These are phyloP conservation scores for Physocephala rufipes DNA, from an alignment of 2,888 invertebrate genomes.

Conservation along the genomic window DNA sequence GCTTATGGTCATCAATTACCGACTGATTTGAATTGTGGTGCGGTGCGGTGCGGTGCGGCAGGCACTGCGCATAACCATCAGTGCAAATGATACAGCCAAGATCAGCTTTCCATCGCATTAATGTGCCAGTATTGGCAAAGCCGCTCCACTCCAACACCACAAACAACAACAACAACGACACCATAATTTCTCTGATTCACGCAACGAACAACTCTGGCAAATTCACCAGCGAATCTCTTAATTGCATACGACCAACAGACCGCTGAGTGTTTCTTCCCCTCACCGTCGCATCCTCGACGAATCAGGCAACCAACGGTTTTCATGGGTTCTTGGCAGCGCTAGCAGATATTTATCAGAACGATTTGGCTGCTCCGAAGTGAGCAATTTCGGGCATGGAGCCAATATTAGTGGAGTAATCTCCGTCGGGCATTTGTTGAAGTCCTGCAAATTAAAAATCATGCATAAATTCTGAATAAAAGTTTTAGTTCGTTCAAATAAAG, in stretches of 20 bases:
- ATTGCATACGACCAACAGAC: slow-evolving; percentile 43
- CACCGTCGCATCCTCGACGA: neutral
- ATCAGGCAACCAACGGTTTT: neutral
- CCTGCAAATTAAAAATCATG: neutral
- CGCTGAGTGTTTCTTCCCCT: neutral
- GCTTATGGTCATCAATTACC: slow-evolving; percentile 11
- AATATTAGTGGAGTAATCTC: neutral
- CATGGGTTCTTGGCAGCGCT: slow-evolving; percentile 34
- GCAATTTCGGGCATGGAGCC: neutral
- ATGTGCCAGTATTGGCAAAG: neutral
- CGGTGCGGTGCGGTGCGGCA: neutral
- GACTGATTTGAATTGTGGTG: too few relatives aligned
- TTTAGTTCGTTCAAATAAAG: neutral
- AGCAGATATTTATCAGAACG: slow-evolving; percentile 46
- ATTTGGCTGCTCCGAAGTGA: slow-evolving; percentile 48
- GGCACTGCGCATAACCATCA: slow-evolving; percentile 41
- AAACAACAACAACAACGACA: slow-evolving; percentile 13
- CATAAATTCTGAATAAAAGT: slow-evolving; percentile 12
- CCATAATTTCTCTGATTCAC: neutral
- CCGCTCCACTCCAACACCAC: neutral
- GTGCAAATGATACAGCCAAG: slow-evolving; percentile 37
- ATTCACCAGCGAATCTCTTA: slow-evolving; percentile 46
- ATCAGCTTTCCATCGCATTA: neutral
- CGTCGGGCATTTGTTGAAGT: slow-evolving; percentile 1
- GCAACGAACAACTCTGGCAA: slow-evolving; percentile 25